phyloP scores from a whole-genome alignment of 30 jellyfish, hydroid and myxozoan species.

The Chrysaora quinquecirrha region DNA sequence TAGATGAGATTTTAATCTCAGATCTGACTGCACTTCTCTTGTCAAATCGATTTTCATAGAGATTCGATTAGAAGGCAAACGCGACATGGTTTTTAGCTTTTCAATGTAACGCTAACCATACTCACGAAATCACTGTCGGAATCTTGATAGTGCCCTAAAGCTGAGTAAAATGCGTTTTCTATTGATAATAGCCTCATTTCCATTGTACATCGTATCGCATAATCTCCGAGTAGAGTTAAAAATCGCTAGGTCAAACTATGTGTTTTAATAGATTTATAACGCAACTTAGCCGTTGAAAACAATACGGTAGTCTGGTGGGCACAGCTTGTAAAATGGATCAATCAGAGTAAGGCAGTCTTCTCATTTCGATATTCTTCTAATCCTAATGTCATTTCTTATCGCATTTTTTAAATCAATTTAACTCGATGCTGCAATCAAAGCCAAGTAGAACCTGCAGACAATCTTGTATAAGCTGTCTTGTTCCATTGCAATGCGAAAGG shows the following conservation, averaged over 20 bases:
- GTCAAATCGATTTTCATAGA: background rate
- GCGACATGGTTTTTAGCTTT: background rate
- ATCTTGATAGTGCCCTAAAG: constrained; percentile 27
- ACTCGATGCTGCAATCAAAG: no score
- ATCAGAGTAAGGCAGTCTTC: background rate
- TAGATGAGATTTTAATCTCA: background rate
- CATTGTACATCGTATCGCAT: constrained; percentile 50
- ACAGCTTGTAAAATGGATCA: background rate
- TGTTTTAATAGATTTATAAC: constrained; percentile 51
- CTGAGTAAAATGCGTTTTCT: constrained; percentile 35
- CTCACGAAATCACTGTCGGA: constrained; percentile 36
- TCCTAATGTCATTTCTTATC: background rate
- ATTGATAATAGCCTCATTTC: constrained; percentile 54
- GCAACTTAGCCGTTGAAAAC: constrained; percentile 50
- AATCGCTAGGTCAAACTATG: constrained; percentile 75
- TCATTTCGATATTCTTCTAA: no score
- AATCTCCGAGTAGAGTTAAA: constrained; percentile 65
- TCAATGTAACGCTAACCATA: background rate
- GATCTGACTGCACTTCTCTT: background rate
- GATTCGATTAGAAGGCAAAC: background rate
- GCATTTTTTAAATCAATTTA: no score
- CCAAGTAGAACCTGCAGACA: no score
- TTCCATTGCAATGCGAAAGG: no score
- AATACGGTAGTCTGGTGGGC: constrained; percentile 38
- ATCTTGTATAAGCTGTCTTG: no score